These are phyloP conservation scores for Acanthosoma haemorrhoidale DNA, from an alignment of 2,888 invertebrate genomes.

Conservation along the genomic window DNA sequence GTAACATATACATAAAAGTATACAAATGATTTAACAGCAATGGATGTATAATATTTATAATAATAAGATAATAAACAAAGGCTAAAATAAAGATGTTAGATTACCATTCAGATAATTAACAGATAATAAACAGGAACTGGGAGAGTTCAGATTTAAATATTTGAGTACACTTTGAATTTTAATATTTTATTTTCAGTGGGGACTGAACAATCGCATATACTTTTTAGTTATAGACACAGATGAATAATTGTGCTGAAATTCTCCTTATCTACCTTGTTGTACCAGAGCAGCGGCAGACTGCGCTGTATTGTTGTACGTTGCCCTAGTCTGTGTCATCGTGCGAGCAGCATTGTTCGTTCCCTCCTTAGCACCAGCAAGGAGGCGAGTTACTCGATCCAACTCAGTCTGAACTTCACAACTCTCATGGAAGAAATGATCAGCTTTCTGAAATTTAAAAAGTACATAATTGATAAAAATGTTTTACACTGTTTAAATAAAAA, in stretches of 20 bases:
- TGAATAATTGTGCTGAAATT: not conserved
- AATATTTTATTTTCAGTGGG: too few relatives aligned
- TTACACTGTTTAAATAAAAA: too few relatives aligned
- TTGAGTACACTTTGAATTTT: too few relatives aligned
- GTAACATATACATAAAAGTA: too few relatives aligned
- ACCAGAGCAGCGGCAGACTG: slow-evolving; percentile 34
- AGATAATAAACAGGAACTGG: too few relatives aligned
- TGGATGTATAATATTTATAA: too few relatives aligned
- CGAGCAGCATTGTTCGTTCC: slow-evolving; percentile 41
- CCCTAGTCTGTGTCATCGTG: slow-evolving; percentile 46
- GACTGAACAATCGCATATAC: too few relatives aligned
- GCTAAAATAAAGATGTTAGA: too few relatives aligned
- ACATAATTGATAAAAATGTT: not conserved
- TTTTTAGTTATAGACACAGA: not conserved
- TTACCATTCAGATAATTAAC: too few relatives aligned
- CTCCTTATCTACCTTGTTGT: slow-evolving; percentile 32
- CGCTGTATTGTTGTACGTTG: slow-evolving; percentile 36
- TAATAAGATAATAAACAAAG: too few relatives aligned
- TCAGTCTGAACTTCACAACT: slow-evolving; percentile 52
- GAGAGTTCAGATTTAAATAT: too few relatives aligned
- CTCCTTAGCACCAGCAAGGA: slow-evolving; percentile 47
- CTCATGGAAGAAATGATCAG: slow-evolving; percentile 36
- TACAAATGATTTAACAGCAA: too few relatives aligned
- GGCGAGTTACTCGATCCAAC: slow-evolving; percentile 57
- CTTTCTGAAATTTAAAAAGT: slow-evolving; percentile 48